Conservation (phyloP, 2,113 vertebrate genomes). For the Glaucomys volans region DNA sequence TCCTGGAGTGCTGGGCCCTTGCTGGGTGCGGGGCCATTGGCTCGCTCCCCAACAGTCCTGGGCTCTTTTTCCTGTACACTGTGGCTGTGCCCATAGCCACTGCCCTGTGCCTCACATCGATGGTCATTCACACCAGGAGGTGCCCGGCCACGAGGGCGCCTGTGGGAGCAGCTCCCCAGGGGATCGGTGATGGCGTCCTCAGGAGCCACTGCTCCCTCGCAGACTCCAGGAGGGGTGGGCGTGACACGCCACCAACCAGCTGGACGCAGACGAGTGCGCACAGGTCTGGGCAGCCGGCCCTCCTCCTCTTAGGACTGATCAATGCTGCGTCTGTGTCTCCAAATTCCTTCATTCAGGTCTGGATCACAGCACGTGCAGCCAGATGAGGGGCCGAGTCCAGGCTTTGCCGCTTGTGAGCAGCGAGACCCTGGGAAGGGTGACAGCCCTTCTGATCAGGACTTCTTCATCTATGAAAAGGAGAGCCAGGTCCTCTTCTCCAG, state of each 20-base stretch:
- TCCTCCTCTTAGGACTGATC: not conserved
- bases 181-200: accelerated
- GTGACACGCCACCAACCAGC: accelerated
- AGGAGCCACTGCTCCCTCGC: accelerated
- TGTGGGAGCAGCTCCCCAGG: no score
- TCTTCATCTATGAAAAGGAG: not conserved
- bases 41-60: accelerated
- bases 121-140: not conserved
- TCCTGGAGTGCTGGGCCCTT: not conserved
- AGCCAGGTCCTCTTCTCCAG: not conserved
- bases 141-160: no score
- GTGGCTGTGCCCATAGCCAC: no score
- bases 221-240: not conserved
- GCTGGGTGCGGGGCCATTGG: not conserved
- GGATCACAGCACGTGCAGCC: not conserved
- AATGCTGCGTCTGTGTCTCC: not conserved
- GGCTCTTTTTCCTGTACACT: not conserved
- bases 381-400: not conserved
- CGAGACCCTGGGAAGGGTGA: not conserved
- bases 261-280: not conserved
- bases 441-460: not conserved
- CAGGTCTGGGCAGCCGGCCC: not conserved
- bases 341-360: no score
- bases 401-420: not conserved
- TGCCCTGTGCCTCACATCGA: accelerated